Percentiles rank a stretch among this genome's conserved stretches.
phyloP scores from a whole-genome alignment of 2,888 invertebrate species.

The Parascotia fuliginaria region DNA sequence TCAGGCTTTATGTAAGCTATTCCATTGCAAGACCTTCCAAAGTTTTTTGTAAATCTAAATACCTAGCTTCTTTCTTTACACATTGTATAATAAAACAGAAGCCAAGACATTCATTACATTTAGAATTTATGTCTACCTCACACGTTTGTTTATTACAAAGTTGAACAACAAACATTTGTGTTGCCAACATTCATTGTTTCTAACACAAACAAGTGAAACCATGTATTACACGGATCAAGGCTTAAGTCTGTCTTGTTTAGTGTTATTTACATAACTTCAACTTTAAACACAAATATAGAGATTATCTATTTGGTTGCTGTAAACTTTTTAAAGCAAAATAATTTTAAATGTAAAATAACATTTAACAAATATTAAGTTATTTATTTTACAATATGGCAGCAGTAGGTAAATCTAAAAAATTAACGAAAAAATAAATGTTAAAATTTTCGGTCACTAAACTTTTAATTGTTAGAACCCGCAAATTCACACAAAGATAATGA shows the following conservation, averaged over 20 bases:
- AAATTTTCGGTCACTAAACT: slow-evolving; percentile 13
- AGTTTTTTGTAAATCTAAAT: no score
- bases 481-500: slow-evolving; percentile 20
- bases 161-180: slow-evolving; percentile 18
- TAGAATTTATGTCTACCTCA: slow-evolving; percentile 11
- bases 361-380: slow-evolving; percentile 4
- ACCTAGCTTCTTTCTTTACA: background rate
- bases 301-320: no score
- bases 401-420: background rate
- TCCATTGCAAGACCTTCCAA: no score
- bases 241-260: slow-evolving; percentile 8
- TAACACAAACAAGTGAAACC: slow-evolving; percentile 20
- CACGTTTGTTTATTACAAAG: slow-evolving; percentile 10
- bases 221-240: slow-evolving; percentile 24
- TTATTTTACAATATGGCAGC: slow-evolving; percentile 2
- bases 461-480: slow-evolving; percentile 10
- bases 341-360: slow-evolving; percentile 10
- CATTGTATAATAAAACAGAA: background rate
- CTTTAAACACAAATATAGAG: slow-evolving; percentile 1
- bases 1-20: no score
- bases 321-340: no score
- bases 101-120: slow-evolving; percentile 11
- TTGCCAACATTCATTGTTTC: slow-evolving; percentile 9
- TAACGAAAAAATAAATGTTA: slow-evolving; percentile 6
- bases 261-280: slow-evolving; percentile 26